Evolutionary conservation across 2,888 invertebrate genomes (phyloP).

Genomic region (Silvanus unidentatus): DNA sequence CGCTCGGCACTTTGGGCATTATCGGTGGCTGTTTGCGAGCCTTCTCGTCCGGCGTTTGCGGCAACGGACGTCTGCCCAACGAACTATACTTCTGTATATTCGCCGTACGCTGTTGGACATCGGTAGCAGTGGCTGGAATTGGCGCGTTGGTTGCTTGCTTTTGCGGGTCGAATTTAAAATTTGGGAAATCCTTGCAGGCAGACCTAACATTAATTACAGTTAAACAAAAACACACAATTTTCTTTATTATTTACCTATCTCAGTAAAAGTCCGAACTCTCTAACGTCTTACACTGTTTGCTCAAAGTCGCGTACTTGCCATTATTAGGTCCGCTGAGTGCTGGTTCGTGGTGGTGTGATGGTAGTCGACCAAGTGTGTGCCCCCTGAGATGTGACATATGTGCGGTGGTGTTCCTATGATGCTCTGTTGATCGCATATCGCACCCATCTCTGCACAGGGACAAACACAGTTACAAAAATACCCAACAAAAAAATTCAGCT

Average conservation of each 20-base stretch:
- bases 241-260: slow-evolving; percentile 54
- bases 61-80: slow-evolving; percentile 43
- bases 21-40: slow-evolving; percentile 39
- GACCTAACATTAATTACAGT: too few species aligned
- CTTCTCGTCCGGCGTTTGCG: slow-evolving; percentile 46
- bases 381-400: slow-evolving; percentile 47
- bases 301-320: slow-evolving; percentile 90
- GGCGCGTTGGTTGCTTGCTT: slow-evolving; percentile 27
- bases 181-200: slow-evolving; percentile 51
- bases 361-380: slow-evolving; percentile 64
- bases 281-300: slow-evolving; percentile 92
- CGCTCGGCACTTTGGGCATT: slow-evolving; percentile 42
- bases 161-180: slow-evolving; percentile 47
- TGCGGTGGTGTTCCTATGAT: slow-evolving; percentile 30
- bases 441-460: slow-evolving; percentile 45
- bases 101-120: slow-evolving; percentile 37
- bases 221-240: slow-evolving; percentile 10
- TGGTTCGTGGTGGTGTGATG: slow-evolving; percentile 57
- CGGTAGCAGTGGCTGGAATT: slow-evolving; percentile 6
- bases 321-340: slow-evolving; percentile 62
- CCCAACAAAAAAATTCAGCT: not conserved
- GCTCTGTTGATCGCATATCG: slow-evolving; percentile 44
- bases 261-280: slow-evolving; percentile 94
- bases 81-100: slow-evolving; percentile 47
- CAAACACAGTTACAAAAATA: slow-evolving; percentile 6